Percentiles rank a stretch among this genome's conserved stretches.
These are phyloP conservation scores for Ramphastos sulfuratus DNA, from an alignment of 2,113 vertebrate species.

Conservation along the genomic window DNA sequence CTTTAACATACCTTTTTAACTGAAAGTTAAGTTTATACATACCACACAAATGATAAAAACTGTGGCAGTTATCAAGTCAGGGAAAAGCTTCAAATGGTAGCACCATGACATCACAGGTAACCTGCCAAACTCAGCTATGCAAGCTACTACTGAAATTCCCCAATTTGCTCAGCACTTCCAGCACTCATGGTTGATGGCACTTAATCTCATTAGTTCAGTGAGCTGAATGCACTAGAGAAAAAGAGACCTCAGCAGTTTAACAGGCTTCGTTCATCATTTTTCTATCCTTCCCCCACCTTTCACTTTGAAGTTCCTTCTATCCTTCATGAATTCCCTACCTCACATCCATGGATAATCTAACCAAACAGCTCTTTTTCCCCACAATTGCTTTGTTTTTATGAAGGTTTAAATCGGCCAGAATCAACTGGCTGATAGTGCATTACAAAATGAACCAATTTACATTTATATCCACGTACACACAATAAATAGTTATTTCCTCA, in stretches of 20 bases:
- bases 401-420: conserved; percentile 19
- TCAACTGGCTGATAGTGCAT: neutral
- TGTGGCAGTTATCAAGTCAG: neutral
- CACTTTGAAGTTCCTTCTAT: neutral
- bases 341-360: neutral
- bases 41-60: neutral
- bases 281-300: neutral
- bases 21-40: neutral
- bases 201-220: conserved; percentile 50
- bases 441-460: neutral
- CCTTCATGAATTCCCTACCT: neutral
- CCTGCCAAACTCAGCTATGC: neutral
- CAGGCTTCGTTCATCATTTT: neutral
- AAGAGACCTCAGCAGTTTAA: conserved; percentile 39
- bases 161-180: neutral
- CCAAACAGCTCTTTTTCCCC: neutral
- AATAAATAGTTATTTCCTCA: neutral
- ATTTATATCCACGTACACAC: neutral
- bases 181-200: neutral
- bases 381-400: conserved; percentile 2
- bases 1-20: neutral
- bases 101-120: fast-evolving
- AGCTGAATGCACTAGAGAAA: conserved; percentile 19
- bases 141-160: neutral
- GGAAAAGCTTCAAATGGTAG: neutral